Base-by-base conservation (phyloP, 2,888 invertebrate genomes). In the Drosophila fulvimacula region DNA sequence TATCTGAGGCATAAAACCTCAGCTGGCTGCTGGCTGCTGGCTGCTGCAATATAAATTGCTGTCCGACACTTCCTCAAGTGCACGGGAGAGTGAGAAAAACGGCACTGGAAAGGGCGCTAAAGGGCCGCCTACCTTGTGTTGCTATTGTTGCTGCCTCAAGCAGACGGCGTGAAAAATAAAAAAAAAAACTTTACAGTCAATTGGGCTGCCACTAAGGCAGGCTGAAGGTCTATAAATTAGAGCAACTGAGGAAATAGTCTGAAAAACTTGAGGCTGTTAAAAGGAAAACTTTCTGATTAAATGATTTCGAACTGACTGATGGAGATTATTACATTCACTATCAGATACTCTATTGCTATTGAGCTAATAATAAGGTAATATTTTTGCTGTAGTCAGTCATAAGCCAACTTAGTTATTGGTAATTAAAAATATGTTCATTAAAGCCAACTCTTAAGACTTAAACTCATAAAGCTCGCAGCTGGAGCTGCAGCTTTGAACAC, bases 51-150 rank as follows among this genome's bases (percentile, higher is more conserved):
- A 64, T 64, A 75, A 69, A 72, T 75, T 55, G 61, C 74, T 46
- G 51, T 63, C 30, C 38, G 51, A 39, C 64, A 81, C 68, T 80
- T 81, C 79, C 81, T 76, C 79, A 76, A 71, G 77, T 69, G 78
- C 69, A 79, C 73, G 71, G 76, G 78, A 81, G 75, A 79, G 81
- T 59, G 75, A 72, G 81, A 71, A 79, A 79, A 81, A 38, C 49
- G 42, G 59, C 66, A 64, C 71, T 68, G 36, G 49, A 42, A 67
- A 30, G 65, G 62, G 55, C 36, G 44, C 30, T 34, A 21, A 52
- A 17, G 48, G 21, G 27, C 36, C 15, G 15, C 17, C n/a, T n/a
- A n/a, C n/a, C n/a, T n/a, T n/a, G n/a, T n/a, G n/a, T n/a, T 44
- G 17, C 69, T 15, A 81, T 80, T 80, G 80, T 81, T 39, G 32